Percentiles rank a stretch among this genome's conserved stretches.
Conservation (phyloP, 37 sponge, comb jelly and placozoan species). For the Crambe crambe region DNA sequence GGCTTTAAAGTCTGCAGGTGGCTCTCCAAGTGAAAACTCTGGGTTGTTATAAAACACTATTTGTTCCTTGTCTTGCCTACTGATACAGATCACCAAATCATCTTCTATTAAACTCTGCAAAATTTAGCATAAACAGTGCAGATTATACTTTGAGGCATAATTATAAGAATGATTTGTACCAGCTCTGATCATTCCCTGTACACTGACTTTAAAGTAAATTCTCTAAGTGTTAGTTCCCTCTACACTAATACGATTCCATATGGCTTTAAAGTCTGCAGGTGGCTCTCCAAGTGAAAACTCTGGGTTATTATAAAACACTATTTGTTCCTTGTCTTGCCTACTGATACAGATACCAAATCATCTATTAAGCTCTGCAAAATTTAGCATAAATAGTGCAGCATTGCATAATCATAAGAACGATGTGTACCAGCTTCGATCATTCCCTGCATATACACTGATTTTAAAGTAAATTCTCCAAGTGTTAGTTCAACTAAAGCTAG, state of each 20-base stretch:
- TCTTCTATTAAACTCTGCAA: constrained; percentile 47
- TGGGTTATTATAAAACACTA: constrained; percentile 70
- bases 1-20: constrained; percentile 23
- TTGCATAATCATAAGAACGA: too few relatives aligned
- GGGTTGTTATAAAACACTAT: constrained; percentile 72
- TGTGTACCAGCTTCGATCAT: constrained; percentile 64
- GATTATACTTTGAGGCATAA: too few relatives aligned
- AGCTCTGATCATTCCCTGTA: constrained; percentile 54
- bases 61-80: constrained; percentile 71
- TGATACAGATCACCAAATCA: constrained; percentile 20
- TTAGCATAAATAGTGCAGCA: too few relatives aligned
- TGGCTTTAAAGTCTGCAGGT: constrained; percentile 25
- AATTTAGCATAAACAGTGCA: too few relatives aligned
- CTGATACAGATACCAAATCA: constrained; percentile 16
- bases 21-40: constrained; percentile 27
- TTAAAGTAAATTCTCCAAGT: too few relatives aligned
- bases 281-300: constrained; percentile 30
- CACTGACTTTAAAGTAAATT: too few relatives aligned
- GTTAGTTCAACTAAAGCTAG: too few relatives aligned
- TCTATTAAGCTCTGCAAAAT: constrained; percentile 43
- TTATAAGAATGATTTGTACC: too few relatives aligned
- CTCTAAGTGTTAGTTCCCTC: too few relatives aligned
- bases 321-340: constrained; percentile 72
- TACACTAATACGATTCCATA: constrained; percentile 67
- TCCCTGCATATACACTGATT: too few relatives aligned